Base-by-base conservation (phyloP, 2,888 invertebrate genomes). In the Penaeus monodon region DNA sequence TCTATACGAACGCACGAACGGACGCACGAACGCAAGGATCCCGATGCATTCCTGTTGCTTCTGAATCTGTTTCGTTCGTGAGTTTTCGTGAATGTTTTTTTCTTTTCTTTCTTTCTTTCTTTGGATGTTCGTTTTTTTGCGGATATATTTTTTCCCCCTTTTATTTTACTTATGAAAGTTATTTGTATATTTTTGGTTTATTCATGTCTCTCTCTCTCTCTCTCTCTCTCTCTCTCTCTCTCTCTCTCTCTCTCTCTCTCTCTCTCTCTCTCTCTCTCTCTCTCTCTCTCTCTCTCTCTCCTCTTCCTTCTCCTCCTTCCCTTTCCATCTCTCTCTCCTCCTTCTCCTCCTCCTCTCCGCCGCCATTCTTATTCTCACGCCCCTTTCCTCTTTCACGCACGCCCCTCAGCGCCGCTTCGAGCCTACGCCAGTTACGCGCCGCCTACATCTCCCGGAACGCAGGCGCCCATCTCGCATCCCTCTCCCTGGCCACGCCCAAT, bases 171-270 rank as follows among this genome's bases (percentile, higher is more conserved):
- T 8, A 44, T 44, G 6, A 44, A 44, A 10, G 44, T 44, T 44
- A 1, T 10, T 44, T 44, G 44, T 44, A 10, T 44, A 44, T 44
- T 44, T 44, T 10, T 44, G 44, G 0, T 44, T 10, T 44, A 17
- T 63, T 44, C 24, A 20, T 73, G 4, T n/a, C 49, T 70, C 63
- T 49, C 74, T 74, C 27, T 74, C 29, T 27, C 29, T 22, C 57
- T 57, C 64, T 20, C 22, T 81, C 38, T 68, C 10, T 81, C 27
- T 70, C 66, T 83, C 76, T 74, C 44, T 83, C 64, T 74, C 73
- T 57, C 63, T 57, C 74, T 63, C 63, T 63, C 63, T 73, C 74
- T 74, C 57, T 49, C 73, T 82, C 33, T 57, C 57, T 27, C 57
- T 73, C 33, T 57, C 63, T 77, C 22, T 44, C n/a, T 33, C n/a